Conservation (phyloP, 2,113 vertebrate species). For the Otis tarda region DNA sequence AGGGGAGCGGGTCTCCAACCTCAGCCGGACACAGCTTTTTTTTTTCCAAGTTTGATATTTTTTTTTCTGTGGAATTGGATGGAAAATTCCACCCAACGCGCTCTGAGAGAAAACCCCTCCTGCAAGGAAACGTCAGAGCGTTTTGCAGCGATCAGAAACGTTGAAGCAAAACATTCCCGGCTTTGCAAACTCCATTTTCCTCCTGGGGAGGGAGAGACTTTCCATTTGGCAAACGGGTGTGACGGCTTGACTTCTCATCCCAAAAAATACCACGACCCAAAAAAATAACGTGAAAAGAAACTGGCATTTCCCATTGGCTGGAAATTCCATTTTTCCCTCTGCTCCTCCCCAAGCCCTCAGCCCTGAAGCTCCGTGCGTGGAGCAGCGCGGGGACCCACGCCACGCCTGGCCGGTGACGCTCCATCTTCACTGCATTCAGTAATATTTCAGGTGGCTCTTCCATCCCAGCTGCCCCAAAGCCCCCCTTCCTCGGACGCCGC, state of each 20-base stretch:
- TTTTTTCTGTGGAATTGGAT: background rate
- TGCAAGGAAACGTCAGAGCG: rapidly evolving
- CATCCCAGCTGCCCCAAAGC: background rate
- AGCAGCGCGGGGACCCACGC: too few relatives aligned
- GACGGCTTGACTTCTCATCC: background rate
- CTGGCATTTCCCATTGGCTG: background rate
- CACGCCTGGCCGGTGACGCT: background rate
- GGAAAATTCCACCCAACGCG: background rate
- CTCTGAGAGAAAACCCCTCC: background rate
- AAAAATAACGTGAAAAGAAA: background rate
- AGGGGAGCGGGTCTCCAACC: background rate
- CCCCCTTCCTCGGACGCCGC: background rate
- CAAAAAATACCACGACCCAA: background rate
- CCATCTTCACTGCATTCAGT: too few relatives aligned
- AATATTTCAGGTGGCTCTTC: background rate
- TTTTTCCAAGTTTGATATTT: background rate
- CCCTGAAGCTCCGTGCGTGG: background rate
- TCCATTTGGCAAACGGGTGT: background rate
- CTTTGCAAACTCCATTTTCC: background rate
- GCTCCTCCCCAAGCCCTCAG: background rate
- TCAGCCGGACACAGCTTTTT: too few relatives aligned
- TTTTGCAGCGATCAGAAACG: background rate
- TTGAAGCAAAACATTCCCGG: background rate
- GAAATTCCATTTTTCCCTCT: background rate
- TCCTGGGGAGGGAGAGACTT: background rate